Base-by-base conservation (phyloP, 1,140 invertebrate species). In the Megalopta genalis region DNA sequence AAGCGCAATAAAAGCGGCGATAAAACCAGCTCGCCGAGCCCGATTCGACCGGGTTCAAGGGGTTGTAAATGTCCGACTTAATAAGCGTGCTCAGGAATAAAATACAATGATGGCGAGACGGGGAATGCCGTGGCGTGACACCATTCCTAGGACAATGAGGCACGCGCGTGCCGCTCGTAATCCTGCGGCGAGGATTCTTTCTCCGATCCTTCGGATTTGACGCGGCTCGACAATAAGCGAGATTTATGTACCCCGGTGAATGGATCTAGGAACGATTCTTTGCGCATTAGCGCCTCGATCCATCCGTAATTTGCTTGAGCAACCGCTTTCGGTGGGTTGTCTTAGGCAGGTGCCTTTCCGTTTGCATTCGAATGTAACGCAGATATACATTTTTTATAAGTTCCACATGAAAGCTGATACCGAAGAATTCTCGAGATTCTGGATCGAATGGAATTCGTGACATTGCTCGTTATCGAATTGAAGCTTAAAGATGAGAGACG, bases 41-140 rank as follows among this genome's bases (percentile, higher is more conserved):
- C 49, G 62, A 70, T 75, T 77, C 75, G 60, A 72, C 71, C 52
- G 52, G 66, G 65, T 82, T 82, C 80, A 67, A 64, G 65, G 62
- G 76, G 67, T 85, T 76, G 63, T 85, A 85, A 83, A 85, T 59
- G 83, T 72, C 77, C 72, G 62, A 83, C 57, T 80, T 85, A 83
- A 85, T 85, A 85, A 85, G 77, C 77, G 54, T 9, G 68, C 49
- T 76, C 63, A 64, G n/a, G 76, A 27, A 42, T 73, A 39, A 63
- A 63, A 68, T 80, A 80, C 72, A 80, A 80, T 80, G 69, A 83
- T 42, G 60, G 52, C 27, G 54, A 14, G 49, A 16, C 8, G 46
- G 25, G 46, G 49, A 23, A 25, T 49, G 32, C 49, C 25, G 25
- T 1, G 27, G 9, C 25, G 16, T 16, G 49, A 32, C 27, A 69